Evolutionary conservation across 2,888 invertebrate species (phyloP).

Genomic region (Polydrusus tereticollis): DNA sequence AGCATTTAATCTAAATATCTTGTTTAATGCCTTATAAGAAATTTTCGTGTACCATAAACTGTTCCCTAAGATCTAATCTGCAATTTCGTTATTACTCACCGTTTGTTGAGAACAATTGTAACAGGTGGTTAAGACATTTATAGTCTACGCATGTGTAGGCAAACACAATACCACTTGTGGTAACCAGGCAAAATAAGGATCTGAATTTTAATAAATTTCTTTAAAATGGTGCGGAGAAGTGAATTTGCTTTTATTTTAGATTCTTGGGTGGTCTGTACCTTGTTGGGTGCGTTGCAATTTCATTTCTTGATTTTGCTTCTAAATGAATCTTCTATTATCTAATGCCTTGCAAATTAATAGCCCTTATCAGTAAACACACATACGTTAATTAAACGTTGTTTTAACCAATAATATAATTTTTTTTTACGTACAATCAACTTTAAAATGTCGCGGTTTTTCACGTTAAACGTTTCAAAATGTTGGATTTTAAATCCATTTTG

Average conservation of each 20-base stretch:
- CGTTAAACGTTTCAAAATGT: too few relatives aligned
- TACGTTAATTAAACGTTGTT: too few relatives aligned
- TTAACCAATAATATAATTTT: too few relatives aligned
- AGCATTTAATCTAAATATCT: slow-evolving; percentile 5
- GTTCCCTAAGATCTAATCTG: slow-evolving; percentile 22
- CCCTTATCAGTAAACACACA: too few relatives aligned
- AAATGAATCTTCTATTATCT: too few relatives aligned
- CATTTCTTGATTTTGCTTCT: too few relatives aligned
- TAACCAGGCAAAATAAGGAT: slow-evolving; percentile 15
- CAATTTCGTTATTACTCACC: slow-evolving; percentile 30
- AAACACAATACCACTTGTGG: slow-evolving; percentile 28
- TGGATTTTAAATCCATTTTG: too few relatives aligned
- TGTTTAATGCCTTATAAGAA: slow-evolving; percentile 15
- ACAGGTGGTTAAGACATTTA: slow-evolving; percentile 36
- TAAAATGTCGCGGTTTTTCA: too few relatives aligned
- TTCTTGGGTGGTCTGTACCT: slow-evolving; percentile 9
- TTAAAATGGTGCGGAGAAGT: background rate
- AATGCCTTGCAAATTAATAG: too few relatives aligned
- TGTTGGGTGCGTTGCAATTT: too few relatives aligned
- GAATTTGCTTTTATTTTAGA: background rate
- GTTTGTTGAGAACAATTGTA: slow-evolving; percentile 29
- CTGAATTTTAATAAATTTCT: slow-evolving; percentile 31
- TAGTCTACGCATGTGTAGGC: slow-evolving; percentile 40
- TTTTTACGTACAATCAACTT: too few relatives aligned
- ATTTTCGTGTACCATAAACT: slow-evolving; percentile 20